Conservation (phyloP, 2,888 invertebrate species). For the Callimorpha dominula region DNA sequence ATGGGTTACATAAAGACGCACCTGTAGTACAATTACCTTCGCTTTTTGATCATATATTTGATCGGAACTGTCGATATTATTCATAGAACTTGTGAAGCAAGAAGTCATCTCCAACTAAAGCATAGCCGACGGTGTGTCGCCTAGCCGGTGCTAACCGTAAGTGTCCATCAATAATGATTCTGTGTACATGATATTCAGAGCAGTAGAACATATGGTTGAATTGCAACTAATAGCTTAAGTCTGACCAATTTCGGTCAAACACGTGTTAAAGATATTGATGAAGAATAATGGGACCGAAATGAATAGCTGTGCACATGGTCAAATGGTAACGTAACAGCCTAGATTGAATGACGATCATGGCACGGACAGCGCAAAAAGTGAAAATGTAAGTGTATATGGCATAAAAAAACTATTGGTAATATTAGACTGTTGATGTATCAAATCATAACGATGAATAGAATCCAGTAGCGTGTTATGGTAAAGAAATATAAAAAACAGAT, state of each 20-base stretch:
- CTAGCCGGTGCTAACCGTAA: not conserved
- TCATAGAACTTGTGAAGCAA: not conserved
- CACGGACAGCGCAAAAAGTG: not conserved
- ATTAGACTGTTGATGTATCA: not conserved
- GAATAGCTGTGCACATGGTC: not conserved
- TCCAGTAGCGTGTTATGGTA: constrained; percentile 6
- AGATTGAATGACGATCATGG: not conserved
- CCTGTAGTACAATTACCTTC: not conserved
- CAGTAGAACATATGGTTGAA: too few relatives aligned
- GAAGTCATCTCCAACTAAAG: not conserved
- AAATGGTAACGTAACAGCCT: too few relatives aligned
- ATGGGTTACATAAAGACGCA: not conserved
- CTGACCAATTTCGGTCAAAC: not conserved
- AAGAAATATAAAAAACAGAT: constrained; percentile 19
- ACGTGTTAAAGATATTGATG: not conserved
- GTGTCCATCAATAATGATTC: not conserved
- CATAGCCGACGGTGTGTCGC: not conserved
- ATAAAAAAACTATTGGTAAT: not conserved
- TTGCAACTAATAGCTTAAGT: not conserved
- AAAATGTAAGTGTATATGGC: not conserved
- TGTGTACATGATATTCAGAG: not conserved
- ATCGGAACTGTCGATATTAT: not conserved
- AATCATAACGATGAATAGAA: not conserved
- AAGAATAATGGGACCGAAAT: not conserved
- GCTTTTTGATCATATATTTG: not conserved